Percentiles rank a stretch among this genome's conserved stretches.
Conservation (phyloP, 2,113 vertebrate genomes). For the Aspidoscelis tigris region DNA sequence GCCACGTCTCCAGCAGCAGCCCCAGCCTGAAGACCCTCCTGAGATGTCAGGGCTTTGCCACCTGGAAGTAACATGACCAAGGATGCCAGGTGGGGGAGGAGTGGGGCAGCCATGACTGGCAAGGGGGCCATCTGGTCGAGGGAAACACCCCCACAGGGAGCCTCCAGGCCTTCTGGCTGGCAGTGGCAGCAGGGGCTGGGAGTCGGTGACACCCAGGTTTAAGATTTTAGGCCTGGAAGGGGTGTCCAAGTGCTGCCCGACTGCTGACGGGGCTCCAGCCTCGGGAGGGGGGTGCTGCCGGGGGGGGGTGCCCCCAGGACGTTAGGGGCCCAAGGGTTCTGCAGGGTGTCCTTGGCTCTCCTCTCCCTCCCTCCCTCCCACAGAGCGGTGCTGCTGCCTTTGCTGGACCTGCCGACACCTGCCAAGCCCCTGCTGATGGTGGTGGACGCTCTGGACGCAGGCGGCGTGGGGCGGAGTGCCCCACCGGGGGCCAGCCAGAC, state of each 20-base stretch:
- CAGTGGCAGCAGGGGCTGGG: no score
- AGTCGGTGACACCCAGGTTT: no score
- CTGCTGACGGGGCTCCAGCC: background rate
- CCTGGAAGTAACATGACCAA: no score
- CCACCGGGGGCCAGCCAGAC: conserved; percentile 56
- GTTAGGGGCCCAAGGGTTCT: no score
- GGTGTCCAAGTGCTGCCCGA: background rate
- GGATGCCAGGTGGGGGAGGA: no score
- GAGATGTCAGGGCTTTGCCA: background rate
- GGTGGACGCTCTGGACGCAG: conserved; percentile 79
- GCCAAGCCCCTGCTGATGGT: conserved; percentile 76
- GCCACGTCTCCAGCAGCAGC: background rate
- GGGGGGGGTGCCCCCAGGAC: background rate
- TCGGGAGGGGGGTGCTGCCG: background rate
- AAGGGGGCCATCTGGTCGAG: background rate
- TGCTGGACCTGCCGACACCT: conserved; percentile 77
- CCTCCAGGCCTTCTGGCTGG: background rate
- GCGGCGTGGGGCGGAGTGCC: conserved; percentile 15
- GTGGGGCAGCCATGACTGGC: no score
- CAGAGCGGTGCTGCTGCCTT: conserved; percentile 75
- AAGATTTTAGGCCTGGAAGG: no score
- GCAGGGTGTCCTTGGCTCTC: no score
- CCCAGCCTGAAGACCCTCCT: no score
- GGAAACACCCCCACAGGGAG: background rate
- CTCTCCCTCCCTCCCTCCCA: accelerated